Evolutionary conservation across 2,888 invertebrate species (phyloP), one percentile per base, ranked within the genome.

Genomic region (Temnothorax rugatulus): DNA sequence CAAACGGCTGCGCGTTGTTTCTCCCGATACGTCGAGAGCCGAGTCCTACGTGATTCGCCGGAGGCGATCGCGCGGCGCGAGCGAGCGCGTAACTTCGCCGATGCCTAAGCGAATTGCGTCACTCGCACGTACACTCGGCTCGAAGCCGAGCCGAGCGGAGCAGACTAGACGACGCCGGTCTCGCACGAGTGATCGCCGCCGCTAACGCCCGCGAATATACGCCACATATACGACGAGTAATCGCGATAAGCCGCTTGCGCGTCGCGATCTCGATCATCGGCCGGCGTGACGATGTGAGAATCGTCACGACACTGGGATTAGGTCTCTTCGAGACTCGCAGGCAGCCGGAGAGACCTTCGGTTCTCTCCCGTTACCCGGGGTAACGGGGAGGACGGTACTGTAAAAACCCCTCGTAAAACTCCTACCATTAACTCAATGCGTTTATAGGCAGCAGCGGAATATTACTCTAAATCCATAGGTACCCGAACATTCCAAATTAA

Each of bases 161-260:
- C 91, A 94, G 94, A 94, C 94, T 92, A 91, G 91, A 89, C 93
- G 94, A 93, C 94, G 94, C 93, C 94, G 86, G 88, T 86, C 90
- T 84, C 76, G 57, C 77, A 61, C 61, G 84, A 74, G 69, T 76
- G 75, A 66, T 68, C 74, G 71, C 54, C 29, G 68, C 54, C 44
- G 15, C 54, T 29, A 54, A 41, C 44, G 25, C 41, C 34, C 38
- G 59, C 57, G 44, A 69, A 34, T 59, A 15, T 44, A 50, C 75
- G 34, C 21, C 47, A 29, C 71, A 61, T 38, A 41, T 13, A 69
- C 29, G 64, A 66, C 76, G 84, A 47, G 74, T 59, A 74, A 81
- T 81, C 79, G 79, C 79, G 75, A 74, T 81, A 81, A 81, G 59
- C 79, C 59, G 47, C 47, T 59, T 25, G 74, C 74, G 57, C 52